These are phyloP conservation scores for Hecatera dysodea DNA, from an alignment of 2,888 invertebrate species.

Conservation along the genomic window DNA sequence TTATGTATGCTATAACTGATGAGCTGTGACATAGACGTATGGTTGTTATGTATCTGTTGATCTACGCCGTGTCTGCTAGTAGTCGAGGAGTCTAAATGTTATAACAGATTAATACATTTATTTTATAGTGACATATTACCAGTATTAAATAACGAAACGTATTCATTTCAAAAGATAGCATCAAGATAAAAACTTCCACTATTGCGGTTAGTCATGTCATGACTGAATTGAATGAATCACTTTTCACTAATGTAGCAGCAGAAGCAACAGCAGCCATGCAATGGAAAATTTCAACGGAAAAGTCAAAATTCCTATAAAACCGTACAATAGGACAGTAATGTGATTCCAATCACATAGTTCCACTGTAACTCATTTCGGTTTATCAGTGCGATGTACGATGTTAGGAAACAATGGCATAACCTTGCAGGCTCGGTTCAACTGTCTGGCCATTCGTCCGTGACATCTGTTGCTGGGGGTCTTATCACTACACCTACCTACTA, in stretches of 20 bases:
- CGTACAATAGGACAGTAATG: slow-evolving; percentile 33
- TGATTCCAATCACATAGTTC: slow-evolving; percentile 43
- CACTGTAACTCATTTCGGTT: slow-evolving; percentile 46
- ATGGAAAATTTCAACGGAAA: slow-evolving; percentile 4
- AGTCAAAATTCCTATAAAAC: slow-evolving; percentile 12
- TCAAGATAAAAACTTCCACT: not conserved
- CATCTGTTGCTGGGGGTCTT: slow-evolving; percentile 69
- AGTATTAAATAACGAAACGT: slow-evolving; percentile 8
- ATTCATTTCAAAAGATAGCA: slow-evolving; percentile 5
- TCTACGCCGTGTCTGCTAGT: slow-evolving; percentile 41
- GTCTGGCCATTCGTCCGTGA: slow-evolving; percentile 70
- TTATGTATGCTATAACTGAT: slow-evolving; percentile 65
- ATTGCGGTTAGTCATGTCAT: not conserved
- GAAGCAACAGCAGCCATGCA: too few relatives aligned
- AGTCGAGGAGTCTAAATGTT: slow-evolving; percentile 24
- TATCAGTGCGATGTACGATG: slow-evolving; percentile 49
- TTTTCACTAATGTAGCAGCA: not conserved
- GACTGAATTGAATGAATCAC: slow-evolving; percentile 19
- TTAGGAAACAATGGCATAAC: slow-evolving; percentile 65
- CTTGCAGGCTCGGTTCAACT: slow-evolving; percentile 66
- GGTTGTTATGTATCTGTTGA: slow-evolving; percentile 52
- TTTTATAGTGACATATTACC: slow-evolving; percentile 13
- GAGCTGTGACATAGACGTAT: slow-evolving; percentile 54
- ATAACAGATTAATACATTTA: slow-evolving; percentile 36
- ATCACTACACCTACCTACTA: slow-evolving; percentile 65